Evolutionary conservation across 2,113 vertebrate species (phyloP), one percentile per base, ranked within the genome.

Genomic region (Chloropsis hardwickii): DNA sequence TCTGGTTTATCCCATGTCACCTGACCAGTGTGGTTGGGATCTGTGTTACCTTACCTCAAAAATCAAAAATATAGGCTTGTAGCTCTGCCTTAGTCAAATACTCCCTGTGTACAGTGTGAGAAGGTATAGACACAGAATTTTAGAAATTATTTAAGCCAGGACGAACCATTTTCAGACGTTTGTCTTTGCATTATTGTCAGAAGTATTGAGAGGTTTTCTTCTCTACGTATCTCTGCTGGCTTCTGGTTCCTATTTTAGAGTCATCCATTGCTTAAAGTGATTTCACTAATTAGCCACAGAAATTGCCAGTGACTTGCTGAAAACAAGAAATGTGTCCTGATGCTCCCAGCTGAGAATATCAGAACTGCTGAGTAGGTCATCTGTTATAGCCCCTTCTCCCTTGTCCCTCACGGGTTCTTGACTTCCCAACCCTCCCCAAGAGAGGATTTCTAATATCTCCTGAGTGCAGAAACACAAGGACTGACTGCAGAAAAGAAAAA

Each of bases 381-480:
- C 35, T 72, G 0, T 35, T 37, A 13, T 0, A 65, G 14, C 27
- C n/a, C 22, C 48, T 11, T 22, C 27, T 90, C n/a, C 9, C 15
- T 70, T n/a, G n/a, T 2, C 17, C 31, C 56, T 66, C 42, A 53
- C 0, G 0, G 5, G 3, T n/a, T 4, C 42, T 79, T 70, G 17
- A 44, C 9, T 16, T 74, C 31, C 42, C 1, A 2, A 22, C 8
- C 14, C 4, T 70, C 48, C 40, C 57, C 66, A 70, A 6, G 31
- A 62, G 27, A 39, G 19, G 40, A 50, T 74, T 81, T 90, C 28
- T 42, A 12, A 10, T 17, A 11, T 11, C 21, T 70, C 28, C 37
- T 57, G 42, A 53, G 28, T 25, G 28, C 47, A 92, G 40, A 92
- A 92, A 47, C 28, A 51, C 4, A 37, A 14, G 9, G 17, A 31